Base-by-base conservation (phyloP, 1,140 invertebrate genomes). In the Drosophila repletoides region DNA sequence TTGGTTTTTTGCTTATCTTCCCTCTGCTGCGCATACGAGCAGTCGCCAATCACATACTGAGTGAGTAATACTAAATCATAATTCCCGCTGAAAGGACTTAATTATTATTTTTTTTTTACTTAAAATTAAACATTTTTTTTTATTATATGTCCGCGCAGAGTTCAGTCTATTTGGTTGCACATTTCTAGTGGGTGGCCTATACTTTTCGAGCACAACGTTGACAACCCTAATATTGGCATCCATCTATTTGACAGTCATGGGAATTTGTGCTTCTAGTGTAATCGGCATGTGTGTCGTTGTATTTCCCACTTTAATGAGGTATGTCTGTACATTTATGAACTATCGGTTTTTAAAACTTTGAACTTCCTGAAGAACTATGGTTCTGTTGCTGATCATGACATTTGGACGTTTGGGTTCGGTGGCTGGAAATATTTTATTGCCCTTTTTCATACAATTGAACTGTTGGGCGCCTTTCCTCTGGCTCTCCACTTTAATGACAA, bases 251-350 rank as follows among this genome's bases (percentile, higher is more conserved):
- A 92, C 93, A 0, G 59, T 93, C 40, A 92, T 92, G 60, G 91
- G 91, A 5, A 90, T 92, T 2, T 89, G 86, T 56, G 89, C 90
- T 1, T 92, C 92, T 9, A 89, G 92, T 0, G 70, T 93, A 1
- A 90, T 93, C 2, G 91, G 91, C 28, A 91, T 92, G 36, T 90
- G 91, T 0, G 93, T 94, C 1, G 91, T 93, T 5, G 72, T 93
- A 9, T 93, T 93, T 65, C 92, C 92, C 26, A 93, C 93, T 0
- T 81, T 91, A 14, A 80, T 93, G 24, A 91, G 93, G 93, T 93
- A 74, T 60, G 72, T 55, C n/a, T 10, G 1, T 33, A 22, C 28
- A 9, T 6, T 28, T 48, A 4, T 22, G 28, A 6, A 10, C 1
- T 10, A 10, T n/a, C 10, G 1, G 0, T 5, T 31, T 19, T n/a